Base-by-base conservation (phyloP, 2,888 invertebrate species). In the Seira sanloemensis region DNA sequence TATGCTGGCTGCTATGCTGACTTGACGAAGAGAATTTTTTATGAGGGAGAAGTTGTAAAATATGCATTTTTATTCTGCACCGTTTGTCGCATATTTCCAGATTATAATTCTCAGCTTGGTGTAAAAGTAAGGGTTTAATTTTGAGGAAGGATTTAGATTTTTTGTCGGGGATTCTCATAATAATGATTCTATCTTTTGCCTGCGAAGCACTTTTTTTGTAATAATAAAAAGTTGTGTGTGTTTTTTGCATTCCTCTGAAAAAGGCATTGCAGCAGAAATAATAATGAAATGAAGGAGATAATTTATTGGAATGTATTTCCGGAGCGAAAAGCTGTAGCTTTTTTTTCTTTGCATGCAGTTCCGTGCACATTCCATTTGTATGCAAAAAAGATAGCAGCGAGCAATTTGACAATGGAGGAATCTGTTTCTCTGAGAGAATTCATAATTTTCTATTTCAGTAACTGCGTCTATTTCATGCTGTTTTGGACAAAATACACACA, bases 301-400 rank as follows among this genome's bases (percentile, higher is more conserved):
- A 37, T 37, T 37, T 37, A 37, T 37, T 37, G n/a, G n/a, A n/a
- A n/a, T n/a, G n/a, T n/a, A n/a, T 37, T 37, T 7, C 12, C 37
- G 4, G 37, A 12, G 37, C 37, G 37, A 37, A 37, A 37, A 37
- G 12, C 37, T 37, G 37, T 37, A 37, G 12, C 37, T 37, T 37
- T 12, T 7, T 37, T 37, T 37, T 4, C 37, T 37, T 37, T 37
- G 4, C 4, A 37, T 37, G 37, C 37, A 37, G 23, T 25, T 24
- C 25, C 66, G 66, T 75, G 75, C 75, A 75, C 75, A 75, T 25
- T 54, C 37, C 69, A 79, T 79, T 79, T 73, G 79, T 74, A 79
- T 79, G 79, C 79, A 67, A 79, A 79, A 79, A 50, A 72, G 26
- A 37, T 37, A 37, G n/a, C n/a, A n/a, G 37, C 37, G 37, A 37